A percentile compares a stretch with the other conserved stretches of the same genome.
Conservation (phyloP, 2,797 vertebrate species). For the Acanthopagrus latus region DNA sequence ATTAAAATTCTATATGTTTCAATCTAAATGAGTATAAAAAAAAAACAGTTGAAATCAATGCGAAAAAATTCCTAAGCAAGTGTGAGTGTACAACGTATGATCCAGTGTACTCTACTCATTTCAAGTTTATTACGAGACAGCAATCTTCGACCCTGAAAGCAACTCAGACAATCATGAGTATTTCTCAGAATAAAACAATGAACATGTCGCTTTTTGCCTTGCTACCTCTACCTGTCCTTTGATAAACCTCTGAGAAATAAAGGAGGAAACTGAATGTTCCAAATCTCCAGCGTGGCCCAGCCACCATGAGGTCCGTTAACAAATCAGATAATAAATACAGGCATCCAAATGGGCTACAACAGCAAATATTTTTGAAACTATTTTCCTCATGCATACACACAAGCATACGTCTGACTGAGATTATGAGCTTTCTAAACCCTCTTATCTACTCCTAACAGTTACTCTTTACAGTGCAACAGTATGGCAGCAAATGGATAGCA, state of each 20-base stretch:
- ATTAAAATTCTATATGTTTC: conserved; percentile 79
- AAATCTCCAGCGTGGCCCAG: conserved; percentile 84
- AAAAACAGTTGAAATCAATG: conserved; percentile 70
- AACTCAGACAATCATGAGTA: conserved; percentile 68
- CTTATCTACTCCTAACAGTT: conserved; percentile 74
- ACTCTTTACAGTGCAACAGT: conserved; percentile 84
- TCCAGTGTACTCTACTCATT: conserved; percentile 86
- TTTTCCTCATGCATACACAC: conserved; percentile 78
- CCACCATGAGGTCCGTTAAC: conserved; percentile 81
- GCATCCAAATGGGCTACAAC: conserved; percentile 77
- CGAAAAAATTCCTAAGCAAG: conserved; percentile 70
- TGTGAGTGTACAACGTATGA: conserved; percentile 76
- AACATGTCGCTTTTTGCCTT: conserved; percentile 51
- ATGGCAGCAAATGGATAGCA: conserved; percentile 85
- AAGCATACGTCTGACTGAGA: conserved; percentile 78
- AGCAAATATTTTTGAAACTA: conserved; percentile 73
- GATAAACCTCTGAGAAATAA: conserved; percentile 80
- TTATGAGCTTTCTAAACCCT: conserved; percentile 75
- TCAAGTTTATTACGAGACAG: conserved; percentile 85
- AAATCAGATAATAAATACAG: conserved; percentile 87
- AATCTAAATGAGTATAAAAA: conserved; percentile 70
- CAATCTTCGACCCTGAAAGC: conserved; percentile 77
- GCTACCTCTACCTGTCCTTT: conserved; percentile 71
- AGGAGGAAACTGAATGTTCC: conserved; percentile 71
- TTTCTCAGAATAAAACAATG: conserved; percentile 70